Percentiles rank a stretch among this genome's conserved stretches.
Evolutionary conservation across 2,113 vertebrate species (phyloP).

Genomic region (Ardeotis arabs): DNA sequence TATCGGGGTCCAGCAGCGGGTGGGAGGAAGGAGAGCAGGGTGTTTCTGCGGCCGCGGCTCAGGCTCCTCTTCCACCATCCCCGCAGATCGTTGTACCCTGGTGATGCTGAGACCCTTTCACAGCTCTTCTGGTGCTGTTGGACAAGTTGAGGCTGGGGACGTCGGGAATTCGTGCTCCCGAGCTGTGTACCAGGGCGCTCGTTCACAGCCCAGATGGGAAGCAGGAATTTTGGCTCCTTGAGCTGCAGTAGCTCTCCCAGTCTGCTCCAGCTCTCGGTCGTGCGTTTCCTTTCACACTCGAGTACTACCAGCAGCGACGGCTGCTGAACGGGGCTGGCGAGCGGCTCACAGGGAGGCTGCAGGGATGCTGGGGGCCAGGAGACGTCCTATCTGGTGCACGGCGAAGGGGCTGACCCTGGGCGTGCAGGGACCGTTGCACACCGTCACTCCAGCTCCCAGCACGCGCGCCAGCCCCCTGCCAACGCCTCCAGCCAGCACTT

Average conservation of each 20-base stretch:
- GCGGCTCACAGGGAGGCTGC: fast-evolving
- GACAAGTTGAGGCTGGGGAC: neutral
- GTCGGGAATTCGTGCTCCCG: neutral
- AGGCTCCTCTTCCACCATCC: neutral
- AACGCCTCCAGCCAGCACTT: neutral
- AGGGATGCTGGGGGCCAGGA: neutral
- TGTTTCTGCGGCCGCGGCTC: neutral
- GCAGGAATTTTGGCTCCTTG: neutral
- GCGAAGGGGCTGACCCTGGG: fast-evolving
- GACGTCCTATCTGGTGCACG: fast-evolving
- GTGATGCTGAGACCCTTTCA: neutral
- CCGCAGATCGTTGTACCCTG: neutral
- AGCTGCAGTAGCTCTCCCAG: neutral
- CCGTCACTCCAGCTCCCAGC: fast-evolving
- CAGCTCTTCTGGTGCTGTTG: neutral
- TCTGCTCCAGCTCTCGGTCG: neutral
- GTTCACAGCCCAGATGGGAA: neutral
- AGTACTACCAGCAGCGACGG: neutral
- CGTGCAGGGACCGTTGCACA: no score
- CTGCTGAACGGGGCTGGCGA: neutral
- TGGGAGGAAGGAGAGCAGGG: neutral
- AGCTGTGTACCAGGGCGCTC: neutral
- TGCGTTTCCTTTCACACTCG: neutral
- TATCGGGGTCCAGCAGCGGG: neutral
- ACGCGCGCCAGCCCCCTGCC: neutral